Evolutionary conservation across 2,797 vertebrate genomes (phyloP).

Genomic region (Sarcophilus harrisii): DNA sequence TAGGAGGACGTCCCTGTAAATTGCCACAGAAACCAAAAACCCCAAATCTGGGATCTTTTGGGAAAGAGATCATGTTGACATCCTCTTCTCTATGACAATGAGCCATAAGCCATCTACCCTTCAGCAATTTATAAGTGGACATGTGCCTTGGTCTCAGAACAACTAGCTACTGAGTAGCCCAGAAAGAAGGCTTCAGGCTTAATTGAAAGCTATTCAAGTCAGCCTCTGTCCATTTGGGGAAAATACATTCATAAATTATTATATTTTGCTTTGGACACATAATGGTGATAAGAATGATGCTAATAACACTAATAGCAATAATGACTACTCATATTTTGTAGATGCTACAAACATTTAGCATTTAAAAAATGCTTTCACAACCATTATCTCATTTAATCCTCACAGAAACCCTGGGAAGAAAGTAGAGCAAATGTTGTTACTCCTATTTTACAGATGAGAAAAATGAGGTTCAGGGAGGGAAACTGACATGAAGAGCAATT

Average conservation of each 20-base stretch:
- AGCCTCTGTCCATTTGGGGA: background rate
- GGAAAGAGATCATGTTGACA: background rate
- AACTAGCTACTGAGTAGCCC: background rate
- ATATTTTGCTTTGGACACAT: background rate
- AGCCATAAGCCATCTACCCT: background rate
- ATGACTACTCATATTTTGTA: background rate
- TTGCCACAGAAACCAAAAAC: background rate
- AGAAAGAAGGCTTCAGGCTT: background rate
- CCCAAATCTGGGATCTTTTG: background rate
- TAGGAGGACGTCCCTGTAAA: background rate
- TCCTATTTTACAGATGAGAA: background rate
- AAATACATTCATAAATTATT: background rate
- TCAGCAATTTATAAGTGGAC: constrained; percentile 37
- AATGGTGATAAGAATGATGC: background rate
- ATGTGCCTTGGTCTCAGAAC: background rate
- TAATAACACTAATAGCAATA: background rate
- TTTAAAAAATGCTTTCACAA: background rate
- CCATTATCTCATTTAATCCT: background rate
- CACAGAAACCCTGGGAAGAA: background rate
- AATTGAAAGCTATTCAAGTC: background rate
- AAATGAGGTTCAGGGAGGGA: background rate
- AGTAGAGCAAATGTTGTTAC: background rate
- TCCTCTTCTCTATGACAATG: background rate
- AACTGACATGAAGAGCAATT: background rate
- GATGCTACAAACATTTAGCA: background rate